A percentile compares a stretch with the other conserved stretches of the same genome.
These are phyloP conservation scores for Hydrotaea cyrtoneurina DNA, from an alignment of 2,888 invertebrate species.

Conservation along the genomic window DNA sequence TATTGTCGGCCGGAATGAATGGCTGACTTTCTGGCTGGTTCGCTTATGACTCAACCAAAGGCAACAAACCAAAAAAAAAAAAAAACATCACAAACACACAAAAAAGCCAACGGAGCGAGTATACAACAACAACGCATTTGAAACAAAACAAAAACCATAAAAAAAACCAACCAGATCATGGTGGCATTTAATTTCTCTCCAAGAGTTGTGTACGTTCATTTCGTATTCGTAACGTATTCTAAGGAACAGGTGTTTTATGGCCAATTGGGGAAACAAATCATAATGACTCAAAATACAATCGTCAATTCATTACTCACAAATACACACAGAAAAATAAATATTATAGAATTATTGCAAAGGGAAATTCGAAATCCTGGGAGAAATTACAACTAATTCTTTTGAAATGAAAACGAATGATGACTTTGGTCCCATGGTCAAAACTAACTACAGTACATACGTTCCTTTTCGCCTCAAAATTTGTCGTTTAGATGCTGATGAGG, in stretches of 20 bases:
- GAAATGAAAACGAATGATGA: too few species aligned
- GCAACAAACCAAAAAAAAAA: conserved; percentile 16
- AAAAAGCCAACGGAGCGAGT: not conserved
- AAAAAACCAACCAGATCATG: conserved; percentile 3
- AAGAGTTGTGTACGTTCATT: conserved; percentile 15
- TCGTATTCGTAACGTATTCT: conserved; percentile 42
- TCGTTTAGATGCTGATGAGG: too few species aligned
- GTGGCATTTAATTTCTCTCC: conserved; percentile 37
- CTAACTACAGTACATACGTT: too few species aligned
- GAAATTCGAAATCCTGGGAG: not conserved
- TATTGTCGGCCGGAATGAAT: conserved; percentile 29
- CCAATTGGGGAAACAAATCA: conserved; percentile 39
- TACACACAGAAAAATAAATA: too few species aligned
- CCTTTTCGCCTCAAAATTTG: too few species aligned
- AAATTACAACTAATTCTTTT: too few species aligned
- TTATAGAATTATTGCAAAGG: not conserved
- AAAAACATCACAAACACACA: conserved; percentile 17
- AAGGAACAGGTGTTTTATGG: conserved; percentile 62
- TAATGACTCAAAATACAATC: conserved; percentile 14
- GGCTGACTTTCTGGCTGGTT: not conserved
- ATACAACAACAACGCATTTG: conserved; percentile 26
- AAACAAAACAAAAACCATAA: not conserved
- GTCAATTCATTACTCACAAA: not conserved
- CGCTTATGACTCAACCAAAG: conserved; percentile 63
- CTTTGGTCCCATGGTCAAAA: too few species aligned